Evolutionary conservation across 2,797 vertebrate genomes (phyloP).

Genomic region (Chelon auratus): DNA sequence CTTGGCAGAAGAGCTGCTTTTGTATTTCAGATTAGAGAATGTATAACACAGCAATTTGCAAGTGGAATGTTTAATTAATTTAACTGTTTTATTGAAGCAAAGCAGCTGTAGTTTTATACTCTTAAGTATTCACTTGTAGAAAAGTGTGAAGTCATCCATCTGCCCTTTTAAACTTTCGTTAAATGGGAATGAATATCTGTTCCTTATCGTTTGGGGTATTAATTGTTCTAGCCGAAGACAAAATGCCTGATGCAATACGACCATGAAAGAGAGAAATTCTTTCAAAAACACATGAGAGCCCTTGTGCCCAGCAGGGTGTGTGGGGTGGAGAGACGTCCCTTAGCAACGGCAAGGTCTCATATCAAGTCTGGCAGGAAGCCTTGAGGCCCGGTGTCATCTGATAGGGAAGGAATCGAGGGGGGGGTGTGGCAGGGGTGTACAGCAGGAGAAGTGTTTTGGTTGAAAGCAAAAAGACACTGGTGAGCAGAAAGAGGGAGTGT

Average conservation of each 20-base stretch:
- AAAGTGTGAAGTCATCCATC: constrained; percentile 23
- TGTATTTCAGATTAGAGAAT: constrained; percentile 9
- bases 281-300: constrained; percentile 43
- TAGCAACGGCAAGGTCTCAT: constrained; percentile 76
- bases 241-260: constrained; percentile 31
- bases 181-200: constrained; percentile 4
- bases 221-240: constrained; percentile 25
- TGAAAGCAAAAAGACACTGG: constrained; percentile 44
- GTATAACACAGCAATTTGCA: background rate
- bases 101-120: background rate
- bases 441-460: constrained; percentile 68
- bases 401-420: constrained; percentile 65
- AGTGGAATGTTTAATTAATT: background rate
- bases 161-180: constrained; percentile 25
- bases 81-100: constrained; percentile 5
- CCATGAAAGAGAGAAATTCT: constrained; percentile 52
- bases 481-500: constrained; percentile 42
- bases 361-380: constrained; percentile 74
- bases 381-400: constrained; percentile 78
- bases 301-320: constrained; percentile 43
- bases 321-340: constrained; percentile 49
- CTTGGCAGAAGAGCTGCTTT: constrained; percentile 1
- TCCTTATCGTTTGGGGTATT: background rate
- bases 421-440: constrained; percentile 40
- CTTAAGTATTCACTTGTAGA: background rate